Conservation (phyloP, 2,113 vertebrate species). For the Amphilophus citrinellus region DNA sequence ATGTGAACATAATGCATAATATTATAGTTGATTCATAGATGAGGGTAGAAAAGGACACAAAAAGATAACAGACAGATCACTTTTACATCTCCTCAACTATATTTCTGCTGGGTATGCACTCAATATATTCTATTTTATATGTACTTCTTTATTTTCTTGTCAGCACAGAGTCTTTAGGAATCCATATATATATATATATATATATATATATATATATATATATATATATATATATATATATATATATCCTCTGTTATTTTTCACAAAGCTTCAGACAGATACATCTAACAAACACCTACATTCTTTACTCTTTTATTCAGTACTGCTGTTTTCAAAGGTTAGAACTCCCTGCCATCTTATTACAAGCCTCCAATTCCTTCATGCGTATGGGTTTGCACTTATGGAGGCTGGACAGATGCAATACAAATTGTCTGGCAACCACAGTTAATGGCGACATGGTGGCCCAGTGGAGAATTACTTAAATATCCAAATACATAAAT, state of each 20-base stretch:
- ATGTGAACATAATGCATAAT: neutral
- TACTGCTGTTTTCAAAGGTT: constrained; percentile 45
- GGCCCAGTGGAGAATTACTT: neutral
- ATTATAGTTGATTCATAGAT: neutral
- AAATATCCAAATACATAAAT: neutral
- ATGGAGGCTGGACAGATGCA: neutral
- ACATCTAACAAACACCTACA: constrained; percentile 51
- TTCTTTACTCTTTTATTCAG: constrained; percentile 21
- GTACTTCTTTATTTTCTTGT: no score
- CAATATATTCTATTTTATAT: no score
- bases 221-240: no score
- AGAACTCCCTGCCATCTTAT: neutral
- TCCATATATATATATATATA: no score
- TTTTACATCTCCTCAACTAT: neutral
- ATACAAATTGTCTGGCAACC: constrained; percentile 22
- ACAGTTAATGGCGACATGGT: neutral
- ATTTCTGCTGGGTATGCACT: neutral
- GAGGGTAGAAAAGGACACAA: neutral
- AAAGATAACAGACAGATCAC: constrained; percentile 9
- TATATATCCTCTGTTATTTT: no score
- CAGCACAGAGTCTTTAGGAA: no score
- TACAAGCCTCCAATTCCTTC: neutral
- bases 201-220: no score
- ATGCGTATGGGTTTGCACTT: constrained; percentile 29
- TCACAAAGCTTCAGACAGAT: constrained; percentile 25